Evolutionary conservation across 2,888 invertebrate species (phyloP), one percentile per base, ranked within the genome.

Genomic region (Phaonia tiefii): DNA sequence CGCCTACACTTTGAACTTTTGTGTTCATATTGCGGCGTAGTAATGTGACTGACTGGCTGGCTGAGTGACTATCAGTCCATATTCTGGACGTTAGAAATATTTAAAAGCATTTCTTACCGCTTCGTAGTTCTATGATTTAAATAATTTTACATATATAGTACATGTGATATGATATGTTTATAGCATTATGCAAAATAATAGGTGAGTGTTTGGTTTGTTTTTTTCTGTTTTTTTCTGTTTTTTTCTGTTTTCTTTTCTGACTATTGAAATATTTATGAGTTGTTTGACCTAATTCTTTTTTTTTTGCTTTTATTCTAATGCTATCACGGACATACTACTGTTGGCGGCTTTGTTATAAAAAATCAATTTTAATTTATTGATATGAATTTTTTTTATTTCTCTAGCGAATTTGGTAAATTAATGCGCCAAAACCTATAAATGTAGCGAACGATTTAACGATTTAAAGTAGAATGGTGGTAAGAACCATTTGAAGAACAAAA

Each of bases 1-100:
- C 81, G 63, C 81, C 81, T 72, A 81, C 81, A 72, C 78, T 63
- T 81, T 81, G 81, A 81, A 81, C 81, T 81, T 78, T 81, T 63
- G 54, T 22, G 63, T 42, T 63, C 31, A 44, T 58, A n/a, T 22
- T 37, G 20, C 17, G 63, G 3, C 11, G 42, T 39, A 17, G 63
- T 63, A n/a, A n/a, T n/a, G n/a, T n/a, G n/a, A n/a, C n/a, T n/a
- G n/a, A n/a, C n/a, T n/a, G n/a, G n/a, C n/a, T n/a, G n/a, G n/a
- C n/a, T n/a, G n/a, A n/a, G n/a, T n/a, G n/a, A n/a, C n/a, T 25
- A 11, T 25, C 44, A 13, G 1, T 54, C 54, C 25, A 54, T 1
- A 22, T 2, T 49, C 4, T 49, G 15, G 8, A 20, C 8, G 20
- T 20, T 49, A 20, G 25, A 8, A 54, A 25, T 54, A 54, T 54